Conservation (phyloP, 2,113 vertebrate species). For the Phylloscopus whistleri region DNA sequence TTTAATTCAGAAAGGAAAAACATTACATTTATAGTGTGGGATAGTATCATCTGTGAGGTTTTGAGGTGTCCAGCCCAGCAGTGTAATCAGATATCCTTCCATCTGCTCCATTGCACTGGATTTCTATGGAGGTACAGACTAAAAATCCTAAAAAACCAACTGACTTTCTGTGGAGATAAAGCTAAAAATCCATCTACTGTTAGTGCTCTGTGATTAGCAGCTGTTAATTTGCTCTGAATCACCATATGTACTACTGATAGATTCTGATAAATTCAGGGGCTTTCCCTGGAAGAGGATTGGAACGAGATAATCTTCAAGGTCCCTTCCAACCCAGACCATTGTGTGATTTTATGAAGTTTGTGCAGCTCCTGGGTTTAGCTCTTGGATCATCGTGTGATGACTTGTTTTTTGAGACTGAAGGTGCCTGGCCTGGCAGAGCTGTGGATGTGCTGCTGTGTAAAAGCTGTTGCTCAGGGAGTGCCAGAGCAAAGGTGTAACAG, state of each 20-base stretch:
- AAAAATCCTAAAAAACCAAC: not conserved
- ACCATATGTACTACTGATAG: not conserved
- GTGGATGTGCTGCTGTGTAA: not conserved
- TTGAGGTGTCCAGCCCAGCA: not conserved
- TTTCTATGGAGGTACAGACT: not conserved
- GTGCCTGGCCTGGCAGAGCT: not conserved
- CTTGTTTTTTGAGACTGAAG: not conserved
- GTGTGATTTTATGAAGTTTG: not conserved
- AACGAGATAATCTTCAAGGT: not conserved
- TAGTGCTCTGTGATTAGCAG: not conserved
- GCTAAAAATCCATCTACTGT: not conserved
- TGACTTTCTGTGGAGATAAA: not conserved
- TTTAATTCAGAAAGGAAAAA: not conserved
- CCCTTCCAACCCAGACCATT: not conserved
- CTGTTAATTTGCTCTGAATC: not conserved
- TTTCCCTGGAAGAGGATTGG: not conserved
- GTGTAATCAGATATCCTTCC: not conserved
- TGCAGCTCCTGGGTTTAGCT: not conserved
- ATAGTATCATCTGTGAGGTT: not conserved
- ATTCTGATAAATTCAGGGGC: not conserved
- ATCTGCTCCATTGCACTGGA: not conserved
- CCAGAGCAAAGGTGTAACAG: not conserved
- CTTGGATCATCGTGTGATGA: not conserved
- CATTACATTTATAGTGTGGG: not conserved
- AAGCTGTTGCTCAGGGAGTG: not conserved